Percentiles rank a stretch among this genome's conserved stretches.
Evolutionary conservation across 2,888 invertebrate species (phyloP).

Genomic region (Cepaea hortensis): DNA sequence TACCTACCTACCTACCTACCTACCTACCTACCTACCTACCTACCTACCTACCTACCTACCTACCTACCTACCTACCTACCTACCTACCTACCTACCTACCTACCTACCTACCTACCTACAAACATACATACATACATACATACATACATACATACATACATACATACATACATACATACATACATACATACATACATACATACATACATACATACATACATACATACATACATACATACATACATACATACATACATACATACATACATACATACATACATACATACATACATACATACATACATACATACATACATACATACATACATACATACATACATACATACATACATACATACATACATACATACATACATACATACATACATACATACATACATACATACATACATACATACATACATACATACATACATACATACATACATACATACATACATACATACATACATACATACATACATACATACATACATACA

Average conservation of each 20-base stretch:
- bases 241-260: background rate
- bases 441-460: too few relatives aligned
- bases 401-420: too few relatives aligned
- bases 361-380: too few relatives aligned
- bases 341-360: too few relatives aligned
- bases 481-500: too few relatives aligned
- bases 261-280: too few relatives aligned
- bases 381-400: too few relatives aligned
- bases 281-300: too few relatives aligned
- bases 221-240: constrained; percentile 24
- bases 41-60: constrained; percentile 35
- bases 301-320: too few relatives aligned
- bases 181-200: constrained; percentile 38
- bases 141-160: constrained; percentile 40
- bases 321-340: too few relatives aligned
- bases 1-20: background rate
- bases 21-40: constrained; percentile 32
- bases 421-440: too few relatives aligned
- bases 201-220: constrained; percentile 26
- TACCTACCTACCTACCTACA: constrained; percentile 15
- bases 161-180: constrained; percentile 40
- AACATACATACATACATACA: constrained; percentile 24
- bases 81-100: constrained; percentile 13
- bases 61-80: constrained; percentile 36
- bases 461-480: too few relatives aligned